Evolutionary conservation across 1,140 invertebrate genomes (phyloP).

Genomic region (Polyergus mexicanus): DNA sequence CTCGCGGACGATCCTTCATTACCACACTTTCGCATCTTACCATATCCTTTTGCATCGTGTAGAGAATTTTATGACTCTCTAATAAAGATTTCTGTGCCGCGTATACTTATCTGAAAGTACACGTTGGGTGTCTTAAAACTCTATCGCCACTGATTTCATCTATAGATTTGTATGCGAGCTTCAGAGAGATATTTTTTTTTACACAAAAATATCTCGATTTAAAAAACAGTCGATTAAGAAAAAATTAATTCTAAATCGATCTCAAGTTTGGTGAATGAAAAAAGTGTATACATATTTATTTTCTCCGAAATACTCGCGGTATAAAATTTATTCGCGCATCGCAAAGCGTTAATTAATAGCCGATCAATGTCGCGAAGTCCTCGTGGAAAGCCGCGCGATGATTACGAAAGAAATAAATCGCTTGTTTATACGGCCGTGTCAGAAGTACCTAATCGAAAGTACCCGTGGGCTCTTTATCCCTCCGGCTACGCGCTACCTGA

Average conservation of each 20-base stretch:
- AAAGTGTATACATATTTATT: not conserved
- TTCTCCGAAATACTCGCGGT: not conserved
- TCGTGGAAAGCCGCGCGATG: conserved; percentile 4
- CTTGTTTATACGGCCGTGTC: conserved; percentile 59
- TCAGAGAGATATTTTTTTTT: not conserved
- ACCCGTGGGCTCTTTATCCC: conserved; percentile 68
- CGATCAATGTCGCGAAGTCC: not conserved
- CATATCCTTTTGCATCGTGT: conserved; percentile 4
- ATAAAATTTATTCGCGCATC: conserved; percentile 16
- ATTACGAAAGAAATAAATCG: conserved; percentile 61
- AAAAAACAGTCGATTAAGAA: not conserved
- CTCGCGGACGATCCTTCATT: conserved; percentile 40
- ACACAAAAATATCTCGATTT: not conserved
- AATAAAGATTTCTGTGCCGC: conserved; percentile 47
- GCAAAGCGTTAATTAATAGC: conserved; percentile 30
- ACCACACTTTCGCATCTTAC: conserved; percentile 42
- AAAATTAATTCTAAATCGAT: not conserved
- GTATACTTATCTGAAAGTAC: conserved; percentile 11
- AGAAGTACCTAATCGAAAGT: conserved; percentile 57
- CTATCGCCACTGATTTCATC: not conserved
- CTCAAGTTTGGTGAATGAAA: not conserved
- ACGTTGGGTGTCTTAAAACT: not conserved
- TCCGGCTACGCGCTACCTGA: conserved; percentile 50
- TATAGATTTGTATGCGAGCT: not conserved
- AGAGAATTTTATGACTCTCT: conserved; percentile 31